phyloP scores from a whole-genome alignment of 2,888 invertebrate genomes.

The Pollenia griseotomentosa region DNA sequence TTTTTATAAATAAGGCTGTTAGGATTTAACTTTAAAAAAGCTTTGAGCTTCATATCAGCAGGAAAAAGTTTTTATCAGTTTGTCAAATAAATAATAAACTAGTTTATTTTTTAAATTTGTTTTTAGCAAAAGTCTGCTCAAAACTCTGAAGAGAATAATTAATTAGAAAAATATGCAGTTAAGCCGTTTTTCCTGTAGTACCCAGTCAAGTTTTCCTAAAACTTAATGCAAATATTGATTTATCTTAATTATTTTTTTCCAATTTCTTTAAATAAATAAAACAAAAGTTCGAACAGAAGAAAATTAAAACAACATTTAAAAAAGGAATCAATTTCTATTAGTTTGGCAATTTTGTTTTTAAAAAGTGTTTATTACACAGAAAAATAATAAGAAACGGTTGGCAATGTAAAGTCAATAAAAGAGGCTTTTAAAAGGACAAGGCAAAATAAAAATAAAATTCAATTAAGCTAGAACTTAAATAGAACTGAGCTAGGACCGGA shows the following conservation, averaged over 20 bases:
- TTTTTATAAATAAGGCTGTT: too few relatives aligned
- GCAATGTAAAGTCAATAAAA: neutral
- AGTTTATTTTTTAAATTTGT: too few relatives aligned
- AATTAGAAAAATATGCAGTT: neutral
- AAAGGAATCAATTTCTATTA: neutral
- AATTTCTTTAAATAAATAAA: neutral
- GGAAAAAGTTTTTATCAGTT: too few relatives aligned
- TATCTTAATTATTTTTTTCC: constrained; percentile 1
- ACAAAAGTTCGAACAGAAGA: neutral
- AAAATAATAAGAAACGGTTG: neutral
- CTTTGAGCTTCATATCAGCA: too few relatives aligned
- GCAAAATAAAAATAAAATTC: too few relatives aligned
- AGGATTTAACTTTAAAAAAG: too few relatives aligned
- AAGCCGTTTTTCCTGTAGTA: neutral
- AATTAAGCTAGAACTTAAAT: too few relatives aligned
- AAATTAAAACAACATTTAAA: neutral
- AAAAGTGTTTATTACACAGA: neutral
- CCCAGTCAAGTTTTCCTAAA: neutral
- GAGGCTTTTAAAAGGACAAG: too few relatives aligned
- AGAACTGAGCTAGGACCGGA: too few relatives aligned
- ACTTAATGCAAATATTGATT: neutral
- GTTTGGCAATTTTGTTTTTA: neutral
- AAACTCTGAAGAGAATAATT: neutral
- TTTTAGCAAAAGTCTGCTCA: too few relatives aligned
- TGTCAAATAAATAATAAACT: too few relatives aligned